Evolutionary conservation across 2,113 vertebrate genomes (phyloP).

Genomic region (Cnemophilus loriae): DNA sequence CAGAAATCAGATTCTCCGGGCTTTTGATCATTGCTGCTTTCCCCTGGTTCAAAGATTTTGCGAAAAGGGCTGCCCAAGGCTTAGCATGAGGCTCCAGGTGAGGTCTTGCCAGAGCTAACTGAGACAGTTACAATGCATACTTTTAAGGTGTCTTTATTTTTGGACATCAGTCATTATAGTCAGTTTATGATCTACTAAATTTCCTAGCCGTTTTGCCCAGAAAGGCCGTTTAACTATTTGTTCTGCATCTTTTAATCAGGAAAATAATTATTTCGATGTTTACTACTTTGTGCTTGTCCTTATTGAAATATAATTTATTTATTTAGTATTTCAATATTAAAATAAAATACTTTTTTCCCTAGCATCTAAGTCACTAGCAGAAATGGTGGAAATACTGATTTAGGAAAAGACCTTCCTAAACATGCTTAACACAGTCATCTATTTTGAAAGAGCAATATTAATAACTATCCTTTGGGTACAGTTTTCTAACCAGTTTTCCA

Average conservation of each 20-base stretch:
- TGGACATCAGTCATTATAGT: background rate
- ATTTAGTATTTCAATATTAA: background rate
- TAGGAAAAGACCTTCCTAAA: background rate
- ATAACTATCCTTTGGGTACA: background rate
- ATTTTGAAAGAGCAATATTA: background rate
- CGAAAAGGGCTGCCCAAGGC: background rate
- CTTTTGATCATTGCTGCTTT: background rate
- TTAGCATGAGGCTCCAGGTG: background rate
- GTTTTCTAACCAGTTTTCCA: background rate
- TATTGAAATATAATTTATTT: background rate
- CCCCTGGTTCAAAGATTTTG: background rate
- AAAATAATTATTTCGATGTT: background rate
- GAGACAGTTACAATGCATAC: background rate
- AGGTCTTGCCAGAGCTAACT: background rate
- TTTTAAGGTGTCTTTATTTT: background rate
- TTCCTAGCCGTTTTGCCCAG: background rate
- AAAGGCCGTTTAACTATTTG: background rate
- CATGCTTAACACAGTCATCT: background rate
- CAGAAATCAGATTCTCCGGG: background rate
- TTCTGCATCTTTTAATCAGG: background rate
- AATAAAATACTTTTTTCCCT: background rate
- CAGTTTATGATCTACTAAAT: background rate
- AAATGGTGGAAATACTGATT: background rate
- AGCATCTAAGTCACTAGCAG: background rate
- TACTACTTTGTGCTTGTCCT: background rate